These are phyloP conservation scores for Nibea coibor DNA, from an alignment of 2,113 vertebrate species.

Conservation along the genomic window DNA sequence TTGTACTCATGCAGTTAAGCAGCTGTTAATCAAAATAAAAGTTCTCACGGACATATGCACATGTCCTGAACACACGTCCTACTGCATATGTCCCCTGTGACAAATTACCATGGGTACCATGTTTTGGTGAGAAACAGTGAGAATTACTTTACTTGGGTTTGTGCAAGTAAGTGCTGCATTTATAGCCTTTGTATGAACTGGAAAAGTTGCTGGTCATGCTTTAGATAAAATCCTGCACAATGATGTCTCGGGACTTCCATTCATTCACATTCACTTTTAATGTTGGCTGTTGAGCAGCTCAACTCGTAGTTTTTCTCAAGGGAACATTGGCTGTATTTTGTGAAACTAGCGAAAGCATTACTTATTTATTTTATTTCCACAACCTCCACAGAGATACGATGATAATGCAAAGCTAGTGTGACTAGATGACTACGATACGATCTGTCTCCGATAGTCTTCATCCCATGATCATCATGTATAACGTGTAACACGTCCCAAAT, in stretches of 20 bases:
- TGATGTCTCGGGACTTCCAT: not conserved
- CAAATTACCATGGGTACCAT: no score
- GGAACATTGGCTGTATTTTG: not conserved
- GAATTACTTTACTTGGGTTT: not conserved
- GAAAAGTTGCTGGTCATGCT: not conserved
- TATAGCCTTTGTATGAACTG: not conserved
- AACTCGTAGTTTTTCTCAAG: not conserved
- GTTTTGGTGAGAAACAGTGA: no score
- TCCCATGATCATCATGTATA: not conserved
- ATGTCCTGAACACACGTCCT: no score
- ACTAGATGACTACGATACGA: not conserved
- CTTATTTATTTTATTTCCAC: not conserved
- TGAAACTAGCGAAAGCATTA: not conserved
- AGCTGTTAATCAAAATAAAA: no score
- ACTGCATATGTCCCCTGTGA: no score
- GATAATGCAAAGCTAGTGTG: not conserved
- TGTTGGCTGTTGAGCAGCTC: not conserved
- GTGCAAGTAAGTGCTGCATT: constrained; percentile 8
- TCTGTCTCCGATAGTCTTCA: not conserved
- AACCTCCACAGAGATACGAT: not conserved
- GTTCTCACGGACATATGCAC: no score
- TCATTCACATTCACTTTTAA: not conserved
- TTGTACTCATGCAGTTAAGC: no score
- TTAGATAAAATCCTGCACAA: not conserved
- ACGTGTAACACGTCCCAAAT: not conserved